Evolutionary conservation across 2,888 invertebrate species (phyloP).

Genomic region (Drosophila mettleri): DNA sequence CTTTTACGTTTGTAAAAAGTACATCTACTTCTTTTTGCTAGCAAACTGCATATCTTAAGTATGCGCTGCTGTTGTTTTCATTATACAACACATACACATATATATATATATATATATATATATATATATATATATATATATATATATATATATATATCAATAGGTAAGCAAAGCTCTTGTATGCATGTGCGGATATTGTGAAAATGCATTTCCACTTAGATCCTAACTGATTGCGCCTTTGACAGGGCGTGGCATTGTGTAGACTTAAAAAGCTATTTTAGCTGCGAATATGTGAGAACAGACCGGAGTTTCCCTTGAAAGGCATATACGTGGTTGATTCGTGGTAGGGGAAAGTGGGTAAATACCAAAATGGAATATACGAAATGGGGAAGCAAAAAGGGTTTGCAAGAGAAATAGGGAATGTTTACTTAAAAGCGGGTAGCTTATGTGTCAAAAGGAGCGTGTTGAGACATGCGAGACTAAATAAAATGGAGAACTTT

Average conservation of each 20-base stretch:
- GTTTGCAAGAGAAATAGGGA: background rate
- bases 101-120: no score
- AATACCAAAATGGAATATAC: constrained; percentile 27
- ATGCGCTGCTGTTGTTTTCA: constrained; percentile 53
- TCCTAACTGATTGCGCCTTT: constrained; percentile 69
- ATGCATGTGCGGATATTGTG: constrained; percentile 72
- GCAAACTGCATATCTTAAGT: constrained; percentile 73
- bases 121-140: background rate
- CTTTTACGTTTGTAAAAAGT: background rate
- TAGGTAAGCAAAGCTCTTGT: constrained; percentile 16
- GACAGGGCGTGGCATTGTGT: constrained; percentile 65
- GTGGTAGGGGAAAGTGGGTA: constrained; percentile 16
- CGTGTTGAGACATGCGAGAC: constrained; percentile 4
- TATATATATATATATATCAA: background rate
- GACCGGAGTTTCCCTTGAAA: constrained; percentile 41
- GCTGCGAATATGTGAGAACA: constrained; percentile 34
- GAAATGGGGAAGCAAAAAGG: constrained; percentile 10
- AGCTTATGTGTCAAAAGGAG: constrained; percentile 16
- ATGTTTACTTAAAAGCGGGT: constrained; percentile 8
- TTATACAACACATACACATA: constrained; percentile 15
- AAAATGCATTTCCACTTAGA: constrained; percentile 80
- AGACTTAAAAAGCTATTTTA: constrained; percentile 64
- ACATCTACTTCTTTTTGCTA: constrained; percentile 11
- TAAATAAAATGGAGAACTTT: background rate
- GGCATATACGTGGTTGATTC: no score